phyloP scores from a whole-genome alignment of 2,797 vertebrate genomes.

The Argyrosomus regius region DNA sequence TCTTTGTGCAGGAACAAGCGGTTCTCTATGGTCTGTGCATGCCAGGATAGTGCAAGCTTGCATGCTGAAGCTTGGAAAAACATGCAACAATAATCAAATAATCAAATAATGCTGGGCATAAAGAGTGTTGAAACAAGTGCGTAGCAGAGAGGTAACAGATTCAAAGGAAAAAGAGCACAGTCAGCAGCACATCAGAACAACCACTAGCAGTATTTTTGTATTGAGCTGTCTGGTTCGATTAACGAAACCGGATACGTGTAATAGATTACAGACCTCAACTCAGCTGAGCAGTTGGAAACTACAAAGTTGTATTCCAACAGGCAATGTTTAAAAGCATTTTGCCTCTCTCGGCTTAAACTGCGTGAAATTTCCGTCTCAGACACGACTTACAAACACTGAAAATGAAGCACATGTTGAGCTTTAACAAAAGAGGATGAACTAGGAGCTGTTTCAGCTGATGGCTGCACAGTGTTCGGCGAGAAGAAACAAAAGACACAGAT shows the following conservation, averaged over 20 bases:
- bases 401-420: neutral
- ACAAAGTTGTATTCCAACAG: neutral
- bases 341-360: neutral
- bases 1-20: neutral
- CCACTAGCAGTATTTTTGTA: neutral
- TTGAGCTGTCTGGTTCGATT: neutral
- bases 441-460: neutral
- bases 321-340: neutral
- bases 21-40: neutral
- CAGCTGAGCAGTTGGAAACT: neutral
- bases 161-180: neutral
- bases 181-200: conserved; percentile 5
- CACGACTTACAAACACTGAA: conserved; percentile 6
- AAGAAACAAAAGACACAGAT: conserved; percentile 9
- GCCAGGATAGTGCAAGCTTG: neutral
- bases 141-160: neutral
- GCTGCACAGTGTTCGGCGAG: neutral
- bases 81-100: neutral
- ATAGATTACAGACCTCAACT: neutral
- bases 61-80: conserved; percentile 12
- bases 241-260: neutral
- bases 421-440: neutral
- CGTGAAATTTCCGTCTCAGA: neutral
- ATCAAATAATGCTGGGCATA: neutral
- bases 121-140: neutral